phyloP scores from a whole-genome alignment of 2,797 vertebrate species.

The Arremon brunneinucha region DNA sequence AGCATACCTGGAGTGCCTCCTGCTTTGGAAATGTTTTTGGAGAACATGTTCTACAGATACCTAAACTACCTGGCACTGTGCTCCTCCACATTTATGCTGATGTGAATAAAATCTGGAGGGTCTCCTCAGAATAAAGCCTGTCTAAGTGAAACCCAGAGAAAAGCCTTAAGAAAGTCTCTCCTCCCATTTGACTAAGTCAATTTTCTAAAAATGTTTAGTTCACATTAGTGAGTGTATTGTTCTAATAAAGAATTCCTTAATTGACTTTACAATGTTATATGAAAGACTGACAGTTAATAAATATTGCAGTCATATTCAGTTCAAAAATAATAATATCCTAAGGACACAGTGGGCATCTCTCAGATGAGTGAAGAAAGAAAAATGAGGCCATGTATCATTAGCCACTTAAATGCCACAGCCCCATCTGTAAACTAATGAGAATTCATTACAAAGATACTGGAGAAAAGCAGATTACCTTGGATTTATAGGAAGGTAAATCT shows the following conservation, averaged over 20 bases:
- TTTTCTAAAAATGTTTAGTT: neutral
- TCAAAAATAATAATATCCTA: conserved; percentile 24
- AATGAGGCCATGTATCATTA: neutral
- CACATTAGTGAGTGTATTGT: neutral
- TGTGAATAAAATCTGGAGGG: neutral
- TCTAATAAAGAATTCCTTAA: neutral
- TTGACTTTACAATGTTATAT: neutral
- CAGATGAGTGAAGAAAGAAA: conserved; percentile 22
- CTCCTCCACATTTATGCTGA: neutral
- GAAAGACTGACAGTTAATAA: neutral
- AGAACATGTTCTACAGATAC: neutral
- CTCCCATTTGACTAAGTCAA: neutral
- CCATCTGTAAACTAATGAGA: conserved; percentile 60
- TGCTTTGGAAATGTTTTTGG: neutral
- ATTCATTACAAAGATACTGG: conserved; percentile 53
- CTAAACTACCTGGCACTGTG: neutral
- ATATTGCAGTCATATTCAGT: neutral
- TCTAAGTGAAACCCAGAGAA: neutral
- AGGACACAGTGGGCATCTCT: neutral
- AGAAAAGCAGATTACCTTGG: conserved; percentile 65
- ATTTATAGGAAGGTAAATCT: conserved; percentile 55
- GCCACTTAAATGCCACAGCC: neutral
- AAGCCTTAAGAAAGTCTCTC: neutral
- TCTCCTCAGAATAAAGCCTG: neutral
- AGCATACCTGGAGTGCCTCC: neutral